Conservation (phyloP, 2,113 vertebrate species). For the Ranitomeya imitator region DNA sequence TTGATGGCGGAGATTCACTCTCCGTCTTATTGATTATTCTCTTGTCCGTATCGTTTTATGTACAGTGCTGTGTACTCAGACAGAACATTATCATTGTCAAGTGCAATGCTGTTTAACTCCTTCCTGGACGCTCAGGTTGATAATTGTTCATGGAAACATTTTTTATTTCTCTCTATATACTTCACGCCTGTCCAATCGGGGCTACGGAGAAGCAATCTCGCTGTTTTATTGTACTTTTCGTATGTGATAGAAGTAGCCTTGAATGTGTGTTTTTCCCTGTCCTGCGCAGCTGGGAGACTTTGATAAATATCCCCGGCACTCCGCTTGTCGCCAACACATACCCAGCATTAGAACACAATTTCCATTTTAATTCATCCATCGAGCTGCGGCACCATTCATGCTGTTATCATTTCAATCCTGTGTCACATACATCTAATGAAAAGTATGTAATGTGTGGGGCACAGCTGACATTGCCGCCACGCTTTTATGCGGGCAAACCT, state of each 20-base stretch:
- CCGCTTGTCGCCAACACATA: conserved; percentile 8
- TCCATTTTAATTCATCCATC: conserved; percentile 49
- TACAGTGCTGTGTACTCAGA: conserved; percentile 56
- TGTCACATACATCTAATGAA: conserved; percentile 52
- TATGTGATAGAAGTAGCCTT: conserved; percentile 12
- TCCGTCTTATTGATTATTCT: conserved; percentile 57
- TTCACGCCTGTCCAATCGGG: not conserved
- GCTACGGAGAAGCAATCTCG: conserved; percentile 16
- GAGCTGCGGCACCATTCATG: conserved; percentile 28
- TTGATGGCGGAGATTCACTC: conserved; percentile 55
- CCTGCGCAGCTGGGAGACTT: conserved; percentile 28
- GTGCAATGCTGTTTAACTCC: conserved; percentile 29
- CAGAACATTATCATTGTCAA: conserved; percentile 51
- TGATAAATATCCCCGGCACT: conserved; percentile 43
- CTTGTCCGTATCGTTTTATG: conserved; percentile 55
- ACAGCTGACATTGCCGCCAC: conserved; percentile 42
- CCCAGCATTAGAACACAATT: conserved; percentile 40
- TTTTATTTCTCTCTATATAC: not conserved
- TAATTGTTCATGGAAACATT: not conserved
- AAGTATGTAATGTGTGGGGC: conserved; percentile 45
- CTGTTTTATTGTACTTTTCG: conserved; percentile 17
- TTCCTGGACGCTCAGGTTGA: not conserved
- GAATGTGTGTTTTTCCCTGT: not conserved
- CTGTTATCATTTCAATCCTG: conserved; percentile 50
- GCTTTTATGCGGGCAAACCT: conserved; percentile 25